Percentiles rank a stretch among this genome's conserved stretches.
Evolutionary conservation across 2,888 invertebrate genomes (phyloP).

Genomic region (Mystacides longicornis): DNA sequence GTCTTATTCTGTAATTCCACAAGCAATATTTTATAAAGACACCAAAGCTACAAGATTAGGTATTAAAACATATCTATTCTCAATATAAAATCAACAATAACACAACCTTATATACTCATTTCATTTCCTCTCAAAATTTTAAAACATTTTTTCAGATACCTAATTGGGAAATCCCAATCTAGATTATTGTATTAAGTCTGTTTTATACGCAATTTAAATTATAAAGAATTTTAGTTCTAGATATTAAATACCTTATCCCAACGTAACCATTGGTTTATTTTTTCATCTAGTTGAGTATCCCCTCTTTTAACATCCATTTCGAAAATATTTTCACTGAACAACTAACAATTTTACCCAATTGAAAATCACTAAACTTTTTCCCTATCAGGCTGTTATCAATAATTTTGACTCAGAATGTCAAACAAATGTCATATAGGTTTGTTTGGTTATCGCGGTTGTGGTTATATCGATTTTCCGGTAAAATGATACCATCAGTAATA

Average conservation of each 20-base stretch:
- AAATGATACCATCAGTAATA: neutral
- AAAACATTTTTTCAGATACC: too few relatives aligned
- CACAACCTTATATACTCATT: too few relatives aligned
- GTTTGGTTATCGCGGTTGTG: neutral
- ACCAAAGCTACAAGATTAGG: too few relatives aligned
- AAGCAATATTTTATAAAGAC: too few relatives aligned
- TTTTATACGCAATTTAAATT: too few relatives aligned
- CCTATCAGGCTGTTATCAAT: too few relatives aligned
- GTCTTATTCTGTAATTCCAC: constrained; percentile 54
- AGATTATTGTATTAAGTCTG: too few relatives aligned
- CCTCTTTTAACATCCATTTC: constrained; percentile 16
- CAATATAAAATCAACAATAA: too few relatives aligned
- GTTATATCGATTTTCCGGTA: neutral
- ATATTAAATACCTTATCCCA: constrained; percentile 17
- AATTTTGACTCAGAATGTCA: neutral
- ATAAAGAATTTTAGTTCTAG: neutral
- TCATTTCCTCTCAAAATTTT: too few relatives aligned
- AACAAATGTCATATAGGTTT: neutral
- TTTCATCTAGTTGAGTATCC: constrained; percentile 14
- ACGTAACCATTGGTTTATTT: constrained; percentile 21
- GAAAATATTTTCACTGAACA: constrained; percentile 7
- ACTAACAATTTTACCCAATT: neutral
- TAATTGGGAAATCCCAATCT: too few relatives aligned
- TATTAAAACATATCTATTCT: too few relatives aligned
- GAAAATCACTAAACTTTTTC: too few relatives aligned